These are phyloP conservation scores for Pristionchus maxplancki DNA, from an alignment of 2,888 invertebrate genomes.

Conservation along the genomic window DNA sequence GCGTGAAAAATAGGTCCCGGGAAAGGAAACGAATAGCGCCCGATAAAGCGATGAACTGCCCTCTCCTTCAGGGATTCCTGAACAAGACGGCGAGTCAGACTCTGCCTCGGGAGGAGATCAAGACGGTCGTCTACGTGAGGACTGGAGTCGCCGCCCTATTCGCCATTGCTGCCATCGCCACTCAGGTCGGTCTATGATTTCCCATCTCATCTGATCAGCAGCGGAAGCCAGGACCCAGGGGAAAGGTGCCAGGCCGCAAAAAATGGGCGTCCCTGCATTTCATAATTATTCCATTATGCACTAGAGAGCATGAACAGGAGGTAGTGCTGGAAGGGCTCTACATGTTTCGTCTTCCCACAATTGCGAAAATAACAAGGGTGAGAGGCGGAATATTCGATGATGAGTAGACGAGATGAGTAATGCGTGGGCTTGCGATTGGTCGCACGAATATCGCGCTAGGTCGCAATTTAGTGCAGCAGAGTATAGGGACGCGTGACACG, in stretches of 20 bases:
- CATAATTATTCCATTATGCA: no score
- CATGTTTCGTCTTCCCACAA: no score
- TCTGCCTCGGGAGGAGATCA: constrained; percentile 29
- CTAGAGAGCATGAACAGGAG: no score
- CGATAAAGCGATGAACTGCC: no score
- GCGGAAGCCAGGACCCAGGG: no score
- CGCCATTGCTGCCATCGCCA: constrained; percentile 11
- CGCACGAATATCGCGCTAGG: background rate
- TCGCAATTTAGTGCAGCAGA: background rate
- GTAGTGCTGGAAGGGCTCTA: no score
- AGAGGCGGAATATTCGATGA: background rate
- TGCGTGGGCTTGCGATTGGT: background rate
- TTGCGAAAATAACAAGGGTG: no score
- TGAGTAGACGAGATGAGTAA: background rate
- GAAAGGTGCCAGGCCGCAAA: no score
- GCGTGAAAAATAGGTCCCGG: background rate
- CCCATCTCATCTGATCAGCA: no score
- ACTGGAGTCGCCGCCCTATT: constrained; percentile 22
- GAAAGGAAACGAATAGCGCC: no score
- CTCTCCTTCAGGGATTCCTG: constrained; percentile 14
- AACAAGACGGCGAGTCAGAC: background rate
- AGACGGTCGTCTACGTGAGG: constrained; percentile 10
- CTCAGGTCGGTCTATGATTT: no score
- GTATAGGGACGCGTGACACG: background rate
- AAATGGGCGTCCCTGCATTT: no score